Conservation (phyloP, 35 echinoderm and acorn worm species). For the Apostichopus japonicus region DNA sequence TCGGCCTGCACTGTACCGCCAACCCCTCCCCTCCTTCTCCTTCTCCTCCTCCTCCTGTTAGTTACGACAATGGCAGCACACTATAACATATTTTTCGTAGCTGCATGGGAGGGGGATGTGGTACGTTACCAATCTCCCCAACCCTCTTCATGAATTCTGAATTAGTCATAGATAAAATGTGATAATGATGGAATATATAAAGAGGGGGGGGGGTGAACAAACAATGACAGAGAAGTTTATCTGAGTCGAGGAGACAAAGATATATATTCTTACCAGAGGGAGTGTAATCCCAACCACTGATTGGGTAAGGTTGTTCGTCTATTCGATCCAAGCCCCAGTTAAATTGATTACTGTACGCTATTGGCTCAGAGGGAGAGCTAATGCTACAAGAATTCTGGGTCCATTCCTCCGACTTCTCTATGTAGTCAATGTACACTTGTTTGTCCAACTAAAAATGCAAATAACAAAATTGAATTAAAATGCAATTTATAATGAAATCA, state of each 20-base stretch:
- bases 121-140: too few relatives aligned
- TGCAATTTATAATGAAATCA: neutral
- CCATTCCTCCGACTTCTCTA: neutral
- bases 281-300: neutral
- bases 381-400: neutral
- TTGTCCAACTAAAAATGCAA: neutral
- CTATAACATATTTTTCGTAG: too few relatives aligned
- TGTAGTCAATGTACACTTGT: conserved; percentile 13
- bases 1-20: neutral
- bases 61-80: neutral
- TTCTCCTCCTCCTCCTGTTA: neutral
- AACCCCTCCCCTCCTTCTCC: neutral
- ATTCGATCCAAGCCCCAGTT: conserved; percentile 9
- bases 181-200: too few relatives aligned
- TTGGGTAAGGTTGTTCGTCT: neutral
- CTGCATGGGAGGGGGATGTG: too few relatives aligned
- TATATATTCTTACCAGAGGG: neutral
- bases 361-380: neutral
- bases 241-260: neutral
- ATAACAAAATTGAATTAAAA: neutral
- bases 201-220: too few relatives aligned
- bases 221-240: neutral
- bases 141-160: too few relatives aligned
- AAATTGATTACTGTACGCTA: neutral
- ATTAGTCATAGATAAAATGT: too few relatives aligned